Conservation (phyloP, 1,140 invertebrate species). For the Adoxophyes honmai region DNA sequence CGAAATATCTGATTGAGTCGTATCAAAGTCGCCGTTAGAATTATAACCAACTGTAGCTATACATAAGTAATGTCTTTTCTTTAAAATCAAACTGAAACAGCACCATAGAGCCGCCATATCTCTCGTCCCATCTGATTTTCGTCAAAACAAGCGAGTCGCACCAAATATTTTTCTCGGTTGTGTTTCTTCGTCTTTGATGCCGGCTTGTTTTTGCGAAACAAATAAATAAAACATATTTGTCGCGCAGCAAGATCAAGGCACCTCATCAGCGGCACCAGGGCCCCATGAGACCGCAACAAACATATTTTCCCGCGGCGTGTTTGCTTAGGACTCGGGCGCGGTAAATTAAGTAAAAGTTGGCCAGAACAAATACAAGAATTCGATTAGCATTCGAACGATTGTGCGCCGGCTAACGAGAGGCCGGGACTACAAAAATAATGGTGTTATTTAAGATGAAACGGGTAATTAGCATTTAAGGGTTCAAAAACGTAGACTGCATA, state of each 20-base stretch:
- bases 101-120: too few species aligned
- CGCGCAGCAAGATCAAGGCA: not conserved
- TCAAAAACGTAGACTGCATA: not conserved
- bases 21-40: too few species aligned
- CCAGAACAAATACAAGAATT: slow-evolving; percentile 37
- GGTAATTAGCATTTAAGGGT: slow-evolving; percentile 9
- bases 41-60: too few species aligned
- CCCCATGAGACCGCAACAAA: slow-evolving; percentile 27
- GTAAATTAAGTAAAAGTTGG: slow-evolving; percentile 35
- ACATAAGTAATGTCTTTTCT: too few species aligned
- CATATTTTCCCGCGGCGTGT: slow-evolving; percentile 28
- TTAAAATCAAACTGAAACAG: too few species aligned
- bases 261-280: slow-evolving; percentile 17
- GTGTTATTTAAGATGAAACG: not conserved
- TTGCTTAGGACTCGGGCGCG: slow-evolving; percentile 32
- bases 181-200: not conserved
- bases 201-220: not conserved
- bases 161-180: too few species aligned
- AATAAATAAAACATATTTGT: not conserved
- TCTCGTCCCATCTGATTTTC: too few species aligned
- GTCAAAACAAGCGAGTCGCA: too few species aligned
- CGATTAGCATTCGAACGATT: slow-evolving; percentile 33
- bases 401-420: not conserved
- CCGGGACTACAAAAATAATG: not conserved
- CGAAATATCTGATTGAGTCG: too few species aligned